These are phyloP conservation scores for Euwallacea similis DNA, from an alignment of 1,140 invertebrate genomes.

Conservation along the genomic window DNA sequence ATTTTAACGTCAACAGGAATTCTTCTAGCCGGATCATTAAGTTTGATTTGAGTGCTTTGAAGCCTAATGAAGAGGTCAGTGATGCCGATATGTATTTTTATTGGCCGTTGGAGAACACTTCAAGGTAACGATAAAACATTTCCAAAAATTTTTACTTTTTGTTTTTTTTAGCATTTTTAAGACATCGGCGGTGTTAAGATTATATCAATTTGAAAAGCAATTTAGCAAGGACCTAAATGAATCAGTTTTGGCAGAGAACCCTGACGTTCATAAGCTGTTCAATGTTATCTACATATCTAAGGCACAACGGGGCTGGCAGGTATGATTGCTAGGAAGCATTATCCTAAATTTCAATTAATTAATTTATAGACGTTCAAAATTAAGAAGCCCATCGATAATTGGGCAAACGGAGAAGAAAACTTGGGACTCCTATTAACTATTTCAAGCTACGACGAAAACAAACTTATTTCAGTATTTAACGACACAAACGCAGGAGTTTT, in stretches of 20 bases:
- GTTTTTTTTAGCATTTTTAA: slow-evolving; percentile 34
- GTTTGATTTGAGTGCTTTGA: slow-evolving; percentile 43
- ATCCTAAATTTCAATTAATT: neutral
- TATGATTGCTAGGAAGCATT: slow-evolving; percentile 9
- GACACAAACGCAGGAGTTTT: slow-evolving; percentile 42
- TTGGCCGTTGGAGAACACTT: slow-evolving; percentile 41
- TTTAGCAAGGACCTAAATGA: slow-evolving; percentile 39
- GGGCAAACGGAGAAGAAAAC: slow-evolving; percentile 45
- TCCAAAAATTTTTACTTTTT: neutral
- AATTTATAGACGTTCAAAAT: slow-evolving; percentile 48
- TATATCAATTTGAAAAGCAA: slow-evolving; percentile 42
- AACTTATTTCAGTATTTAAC: slow-evolving; percentile 41
- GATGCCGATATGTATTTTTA: slow-evolving; percentile 48
- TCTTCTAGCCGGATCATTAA: slow-evolving; percentile 39
- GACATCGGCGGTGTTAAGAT: slow-evolving; percentile 40
- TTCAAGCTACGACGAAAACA: slow-evolving; percentile 46
- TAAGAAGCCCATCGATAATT: slow-evolving; percentile 47
- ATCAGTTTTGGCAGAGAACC: slow-evolving; percentile 40
- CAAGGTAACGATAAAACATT: slow-evolving; percentile 13
- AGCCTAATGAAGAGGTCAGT: slow-evolving; percentile 31
- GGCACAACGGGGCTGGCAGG: slow-evolving; percentile 48
- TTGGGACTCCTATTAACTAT: slow-evolving; percentile 47
- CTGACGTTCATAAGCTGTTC: slow-evolving; percentile 47
- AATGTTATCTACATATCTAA: slow-evolving; percentile 49
- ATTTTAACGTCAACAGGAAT: slow-evolving; percentile 41